Evolutionary conservation across 2,797 vertebrate genomes (phyloP).

Genomic region (Naso thynnoides): DNA sequence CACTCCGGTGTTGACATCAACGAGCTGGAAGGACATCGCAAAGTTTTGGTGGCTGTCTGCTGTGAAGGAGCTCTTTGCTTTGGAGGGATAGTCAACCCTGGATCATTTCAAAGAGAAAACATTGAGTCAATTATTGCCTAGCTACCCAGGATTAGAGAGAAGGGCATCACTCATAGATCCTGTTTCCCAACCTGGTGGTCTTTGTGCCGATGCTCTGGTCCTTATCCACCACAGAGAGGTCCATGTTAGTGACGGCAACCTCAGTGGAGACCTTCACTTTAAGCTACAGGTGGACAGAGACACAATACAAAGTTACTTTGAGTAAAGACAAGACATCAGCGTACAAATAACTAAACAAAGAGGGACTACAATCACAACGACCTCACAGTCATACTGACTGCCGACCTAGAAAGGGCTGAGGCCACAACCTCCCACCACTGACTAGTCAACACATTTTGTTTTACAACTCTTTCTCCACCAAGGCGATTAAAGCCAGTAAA

Average conservation of each 20-base stretch:
- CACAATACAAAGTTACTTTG: neutral
- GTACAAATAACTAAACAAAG: neutral
- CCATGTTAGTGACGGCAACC: conserved; percentile 94
- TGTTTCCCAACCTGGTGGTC: conserved; percentile 89
- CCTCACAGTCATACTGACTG: neutral
- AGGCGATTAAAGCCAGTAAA: neutral
- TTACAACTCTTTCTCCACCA: neutral
- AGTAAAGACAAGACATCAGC: neutral
- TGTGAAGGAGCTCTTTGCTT: conserved; percentile 92
- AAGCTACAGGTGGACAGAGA: conserved; percentile 84
- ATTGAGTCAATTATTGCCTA: neutral
- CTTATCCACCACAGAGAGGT: conserved; percentile 97
- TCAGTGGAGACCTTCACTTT: conserved; percentile 98
- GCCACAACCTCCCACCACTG: no score
- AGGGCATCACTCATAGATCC: neutral
- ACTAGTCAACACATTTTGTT: neutral
- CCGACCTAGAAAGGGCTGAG: neutral
- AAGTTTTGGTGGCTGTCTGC: conserved; percentile 99
- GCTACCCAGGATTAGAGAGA: neutral
- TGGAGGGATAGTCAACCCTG: conserved; percentile 94
- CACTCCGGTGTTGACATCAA: conserved; percentile 93
- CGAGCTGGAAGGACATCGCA: conserved; percentile 95
- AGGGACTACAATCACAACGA: neutral
- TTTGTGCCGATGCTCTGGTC: conserved; percentile 99
- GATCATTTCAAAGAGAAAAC: neutral